These are phyloP conservation scores for Eleginops maclovinus DNA, from an alignment of 2,113 vertebrate species.

Conservation along the genomic window DNA sequence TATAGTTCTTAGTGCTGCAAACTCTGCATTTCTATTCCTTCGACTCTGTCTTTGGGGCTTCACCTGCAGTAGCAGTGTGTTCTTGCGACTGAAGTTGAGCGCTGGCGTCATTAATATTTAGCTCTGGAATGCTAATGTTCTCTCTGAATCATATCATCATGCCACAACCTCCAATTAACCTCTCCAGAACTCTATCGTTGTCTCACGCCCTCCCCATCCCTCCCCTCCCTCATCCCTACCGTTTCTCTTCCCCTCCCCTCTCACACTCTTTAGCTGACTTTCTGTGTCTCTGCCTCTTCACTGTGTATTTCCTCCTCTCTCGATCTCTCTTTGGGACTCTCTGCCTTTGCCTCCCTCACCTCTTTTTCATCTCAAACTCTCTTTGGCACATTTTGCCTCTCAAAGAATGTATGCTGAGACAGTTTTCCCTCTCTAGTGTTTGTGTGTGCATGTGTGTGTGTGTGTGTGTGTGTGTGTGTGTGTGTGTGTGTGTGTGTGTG, in stretches of 20 bases:
- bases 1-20: slow-evolving; percentile 60
- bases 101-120: slow-evolving; percentile 81
- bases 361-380: slow-evolving; percentile 76
- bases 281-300: slow-evolving; percentile 39
- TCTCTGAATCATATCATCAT: slow-evolving; percentile 78
- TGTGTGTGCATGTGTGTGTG: slow-evolving; percentile 13
- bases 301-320: slow-evolving; percentile 48
- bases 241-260: background rate
- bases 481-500: slow-evolving; percentile 20
- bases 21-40: slow-evolving; percentile 61
- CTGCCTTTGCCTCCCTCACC: slow-evolving; percentile 72
- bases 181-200: slow-evolving; percentile 54
- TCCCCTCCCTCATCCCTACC: background rate
- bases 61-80: slow-evolving; percentile 63
- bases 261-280: slow-evolving; percentile 4
- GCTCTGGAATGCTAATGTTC: slow-evolving; percentile 80
- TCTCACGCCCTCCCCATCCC: background rate
- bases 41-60: slow-evolving; percentile 56
- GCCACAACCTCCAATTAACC: slow-evolving; percentile 83
- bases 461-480: background rate
- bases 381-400: slow-evolving; percentile 71
- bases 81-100: slow-evolving; percentile 62
- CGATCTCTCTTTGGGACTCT: slow-evolving; percentile 67
- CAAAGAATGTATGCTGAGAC: slow-evolving; percentile 65
- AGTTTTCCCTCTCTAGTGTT: slow-evolving; percentile 25